phyloP scores from a whole-genome alignment of 2,113 vertebrate genomes.

The Narcine bancroftii region DNA sequence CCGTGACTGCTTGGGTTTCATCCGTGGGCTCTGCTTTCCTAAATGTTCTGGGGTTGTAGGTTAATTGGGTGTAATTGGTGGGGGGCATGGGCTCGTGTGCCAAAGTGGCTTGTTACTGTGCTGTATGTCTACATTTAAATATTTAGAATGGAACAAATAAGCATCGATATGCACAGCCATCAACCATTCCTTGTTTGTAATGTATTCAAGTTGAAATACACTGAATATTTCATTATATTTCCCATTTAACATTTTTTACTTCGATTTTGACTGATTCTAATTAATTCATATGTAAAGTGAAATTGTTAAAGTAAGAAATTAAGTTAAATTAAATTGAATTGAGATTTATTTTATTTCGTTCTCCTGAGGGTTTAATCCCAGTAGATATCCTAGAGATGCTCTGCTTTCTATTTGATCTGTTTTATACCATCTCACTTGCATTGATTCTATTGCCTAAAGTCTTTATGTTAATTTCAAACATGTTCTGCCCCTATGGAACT shows the following conservation, averaged over 20 bases:
- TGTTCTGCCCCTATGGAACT: conserved; percentile 12
- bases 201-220: not conserved
- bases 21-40: no score
- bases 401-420: conserved; percentile 22
- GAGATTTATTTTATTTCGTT: conserved; percentile 30
- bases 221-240: conserved; percentile 6
- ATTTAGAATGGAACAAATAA: no score
- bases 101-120: no score
- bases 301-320: conserved; percentile 36
- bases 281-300: conserved; percentile 30
- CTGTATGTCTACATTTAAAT: no score
- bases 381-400: not conserved
- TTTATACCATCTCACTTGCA: conserved; percentile 18
- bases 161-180: not conserved
- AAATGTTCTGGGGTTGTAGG: no score
- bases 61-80: no score
- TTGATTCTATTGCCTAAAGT: conserved; percentile 34
- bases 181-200: not conserved
- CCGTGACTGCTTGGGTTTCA: no score
- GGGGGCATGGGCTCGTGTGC: no score
- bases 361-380: conserved; percentile 23
- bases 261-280: conserved; percentile 8
- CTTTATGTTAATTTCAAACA: conserved; percentile 34
- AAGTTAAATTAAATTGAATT: conserved; percentile 35
- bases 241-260: not conserved